phyloP scores from a whole-genome alignment of 2,113 vertebrate genomes.

The Brachyistius frenatus region DNA sequence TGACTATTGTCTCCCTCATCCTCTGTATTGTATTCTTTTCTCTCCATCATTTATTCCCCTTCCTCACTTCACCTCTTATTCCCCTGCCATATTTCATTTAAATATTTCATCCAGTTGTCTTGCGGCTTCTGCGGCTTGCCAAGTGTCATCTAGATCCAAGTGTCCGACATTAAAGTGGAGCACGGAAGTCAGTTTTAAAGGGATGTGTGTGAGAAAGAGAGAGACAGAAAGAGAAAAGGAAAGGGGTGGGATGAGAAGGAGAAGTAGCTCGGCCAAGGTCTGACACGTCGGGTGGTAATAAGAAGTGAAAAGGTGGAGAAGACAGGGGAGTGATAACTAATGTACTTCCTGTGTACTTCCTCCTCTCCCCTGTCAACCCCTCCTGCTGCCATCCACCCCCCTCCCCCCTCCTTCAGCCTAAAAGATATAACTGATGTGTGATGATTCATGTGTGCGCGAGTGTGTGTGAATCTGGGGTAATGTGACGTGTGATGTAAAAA shows the following conservation, averaged over 20 bases:
- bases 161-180: conserved; percentile 88
- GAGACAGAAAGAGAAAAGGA: conserved; percentile 34
- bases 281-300: conserved; percentile 76
- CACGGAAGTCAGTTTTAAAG: conserved; percentile 86
- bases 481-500: conserved; percentile 55
- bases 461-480: conserved; percentile 40
- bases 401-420: conserved; percentile 57
- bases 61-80: conserved; percentile 80
- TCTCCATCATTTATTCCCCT: conserved; percentile 14
- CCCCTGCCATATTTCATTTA: conserved; percentile 88
- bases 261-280: conserved; percentile 46
- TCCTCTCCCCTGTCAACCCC: conserved; percentile 87
- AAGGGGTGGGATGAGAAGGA: conserved; percentile 33
- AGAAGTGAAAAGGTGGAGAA: conserved; percentile 85
- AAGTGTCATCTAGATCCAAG: conserved; percentile 93
- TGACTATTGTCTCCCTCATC: conserved; percentile 65
- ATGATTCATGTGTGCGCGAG: conserved; percentile 22
- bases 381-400: conserved; percentile 56
- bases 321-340: conserved; percentile 93
- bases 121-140: conserved; percentile 86
- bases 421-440: conserved; percentile 72
- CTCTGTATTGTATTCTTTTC: conserved; percentile 37
- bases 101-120: conserved; percentile 98
- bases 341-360: conserved; percentile 94
- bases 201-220: conserved; percentile 47